Evolutionary conservation across 2,888 invertebrate genomes (phyloP).

Genomic region (Sisyra nigra): DNA sequence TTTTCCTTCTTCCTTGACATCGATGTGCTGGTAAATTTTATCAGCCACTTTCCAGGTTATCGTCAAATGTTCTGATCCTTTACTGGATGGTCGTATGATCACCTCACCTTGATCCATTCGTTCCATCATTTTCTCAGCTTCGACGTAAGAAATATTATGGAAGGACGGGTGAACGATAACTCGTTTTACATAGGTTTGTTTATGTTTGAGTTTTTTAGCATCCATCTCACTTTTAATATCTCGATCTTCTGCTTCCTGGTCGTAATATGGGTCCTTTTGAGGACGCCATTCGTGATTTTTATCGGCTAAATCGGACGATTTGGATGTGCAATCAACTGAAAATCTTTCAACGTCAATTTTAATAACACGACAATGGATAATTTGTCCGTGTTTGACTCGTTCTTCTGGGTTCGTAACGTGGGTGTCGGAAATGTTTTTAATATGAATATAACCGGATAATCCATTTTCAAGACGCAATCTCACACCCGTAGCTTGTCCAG

Average conservation of each 20-base stretch:
- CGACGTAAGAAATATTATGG: constrained; percentile 86
- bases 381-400: constrained; percentile 68
- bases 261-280: constrained; percentile 78
- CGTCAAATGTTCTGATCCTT: constrained; percentile 89
- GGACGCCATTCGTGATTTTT: constrained; percentile 85
- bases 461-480: constrained; percentile 75
- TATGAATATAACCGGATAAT: constrained; percentile 81
- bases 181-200: constrained; percentile 80
- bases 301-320: constrained; percentile 82
- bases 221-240: constrained; percentile 67
- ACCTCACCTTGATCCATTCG: constrained; percentile 94
- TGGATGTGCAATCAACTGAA: constrained; percentile 83
- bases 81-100: constrained; percentile 90
- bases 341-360: constrained; percentile 94
- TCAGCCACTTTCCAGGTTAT: constrained; percentile 98
- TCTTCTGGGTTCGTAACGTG: constrained; percentile 88
- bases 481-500: constrained; percentile 89
- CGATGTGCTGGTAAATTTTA: constrained; percentile 90
- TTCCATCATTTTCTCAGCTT: constrained; percentile 81
- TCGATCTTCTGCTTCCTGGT: constrained; percentile 65
- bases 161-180: constrained; percentile 97
- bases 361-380: constrained; percentile 76
- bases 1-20: constrained; percentile 89
- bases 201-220: constrained; percentile 64
- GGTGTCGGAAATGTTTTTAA: constrained; percentile 85